Base-by-base conservation (phyloP, 2,888 invertebrate species). In the Eupelmus urozonus region DNA sequence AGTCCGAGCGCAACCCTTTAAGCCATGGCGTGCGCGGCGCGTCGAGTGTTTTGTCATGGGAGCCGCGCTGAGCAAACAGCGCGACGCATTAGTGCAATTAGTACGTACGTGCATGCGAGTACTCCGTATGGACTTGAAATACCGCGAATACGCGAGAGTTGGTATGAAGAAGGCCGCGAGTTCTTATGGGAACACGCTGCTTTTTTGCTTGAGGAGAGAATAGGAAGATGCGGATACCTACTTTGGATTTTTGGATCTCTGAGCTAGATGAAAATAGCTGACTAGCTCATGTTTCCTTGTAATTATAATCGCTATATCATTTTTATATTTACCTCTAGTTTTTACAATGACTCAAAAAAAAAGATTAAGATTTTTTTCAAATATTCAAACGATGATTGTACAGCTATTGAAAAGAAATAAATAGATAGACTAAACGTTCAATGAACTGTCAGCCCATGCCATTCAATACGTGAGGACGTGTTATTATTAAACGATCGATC, bases 51-150 rank as follows among this genome's bases (percentile, higher is more conserved):
- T 78, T 67, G 66, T 55, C 60, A 42, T 59, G 51, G 57, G 66
- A 71, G 59, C 16, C 45, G 60, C 7, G 20, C 25, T 65, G 65
- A 70, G 77, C 62, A 78, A 78, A 78, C 55, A 78, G 7, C 29
- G 25, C 53, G 60, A 62, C 66, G 67, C 67, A 73, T 78, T 78
- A 73, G 67, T 73, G 72, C 72, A 77, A 77, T 72, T 66, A 67
- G 77, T 77, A 67, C 42, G 23, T 72, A 40, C 45, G 62, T 18
- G 69, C 25, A 49, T 34, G 34, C 18, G 40, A 16, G 42, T n/a
- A n/a, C 18, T n/a, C 34, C 55, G 27, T 42, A 45, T 42, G 25
- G 40, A 51, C 66, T 66, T 34, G 29, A 25, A 65, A 49, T 27
- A 42, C 42, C 49, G 67, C 45, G 67, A 27, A n/a, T n/a, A n/a